Conservation (phyloP, 2,888 invertebrate species). For the Drosophila robusta region DNA sequence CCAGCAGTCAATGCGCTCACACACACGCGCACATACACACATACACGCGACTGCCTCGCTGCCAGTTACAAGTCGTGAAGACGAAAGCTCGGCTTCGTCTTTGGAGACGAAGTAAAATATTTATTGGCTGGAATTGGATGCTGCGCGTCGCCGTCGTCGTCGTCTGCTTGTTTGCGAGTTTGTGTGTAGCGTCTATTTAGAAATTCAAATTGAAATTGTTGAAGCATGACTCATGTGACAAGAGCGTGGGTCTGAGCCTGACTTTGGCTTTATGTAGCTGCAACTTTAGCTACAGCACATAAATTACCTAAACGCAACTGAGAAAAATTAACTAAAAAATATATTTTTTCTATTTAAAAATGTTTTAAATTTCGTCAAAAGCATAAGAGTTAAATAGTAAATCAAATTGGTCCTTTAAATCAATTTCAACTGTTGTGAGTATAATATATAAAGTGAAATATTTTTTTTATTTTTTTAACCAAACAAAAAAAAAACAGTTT, state of each 20-base stretch:
- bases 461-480: neutral
- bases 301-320: constrained; percentile 3
- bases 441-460: no score
- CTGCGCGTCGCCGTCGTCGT: constrained; percentile 56
- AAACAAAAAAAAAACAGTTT: no score
- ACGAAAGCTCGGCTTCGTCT: constrained; percentile 62
- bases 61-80: constrained; percentile 59
- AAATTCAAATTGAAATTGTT: constrained; percentile 77
- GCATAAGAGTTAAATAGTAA: no score
- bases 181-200: constrained; percentile 69
- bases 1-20: constrained; percentile 58
- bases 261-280: constrained; percentile 18
- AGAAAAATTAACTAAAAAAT: neutral
- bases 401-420: no score
- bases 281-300: constrained; percentile 16
- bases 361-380: no score
- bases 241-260: constrained; percentile 56
- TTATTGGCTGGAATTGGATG: constrained; percentile 79
- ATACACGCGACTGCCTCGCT: constrained; percentile 25
- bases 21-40: constrained; percentile 18
- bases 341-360: no score
- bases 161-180: constrained; percentile 12
- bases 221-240: constrained; percentile 64
- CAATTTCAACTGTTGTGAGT: no score
- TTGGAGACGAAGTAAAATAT: constrained; percentile 65